phyloP scores from a whole-genome alignment of 2,888 invertebrate genomes.

The Bombyx huttoni region DNA sequence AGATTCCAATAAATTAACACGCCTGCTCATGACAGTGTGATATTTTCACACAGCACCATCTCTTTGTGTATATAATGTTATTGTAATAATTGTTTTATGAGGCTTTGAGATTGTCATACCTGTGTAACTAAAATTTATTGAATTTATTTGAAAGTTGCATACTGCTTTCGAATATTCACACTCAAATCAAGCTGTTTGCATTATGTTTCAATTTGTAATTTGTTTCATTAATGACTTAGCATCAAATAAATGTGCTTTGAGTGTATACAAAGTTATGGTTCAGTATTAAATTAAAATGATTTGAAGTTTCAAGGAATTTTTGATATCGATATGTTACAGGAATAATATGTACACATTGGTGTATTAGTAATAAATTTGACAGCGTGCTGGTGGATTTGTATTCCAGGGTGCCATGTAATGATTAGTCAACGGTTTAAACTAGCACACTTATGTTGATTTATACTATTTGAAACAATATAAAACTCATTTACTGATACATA shows the following conservation, averaged over 20 bases:
- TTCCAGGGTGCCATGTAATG: background rate
- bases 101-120: too few species aligned
- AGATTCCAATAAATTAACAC: background rate
- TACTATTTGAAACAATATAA: background rate
- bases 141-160: too few species aligned
- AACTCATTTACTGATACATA: background rate
- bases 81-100: background rate
- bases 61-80: background rate
- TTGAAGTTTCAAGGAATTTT: background rate
- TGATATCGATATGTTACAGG: background rate
- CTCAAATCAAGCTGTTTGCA: background rate
- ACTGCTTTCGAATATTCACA: background rate
- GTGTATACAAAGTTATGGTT: too few species aligned
- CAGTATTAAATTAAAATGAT: background rate
- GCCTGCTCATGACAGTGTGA: background rate
- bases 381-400: background rate
- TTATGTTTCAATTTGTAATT: too few species aligned
- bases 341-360: background rate
- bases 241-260: too few species aligned
- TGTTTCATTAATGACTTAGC: too few species aligned
- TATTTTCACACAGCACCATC: background rate
- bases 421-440: background rate
- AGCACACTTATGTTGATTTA: background rate
- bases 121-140: too few species aligned
- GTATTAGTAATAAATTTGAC: background rate